Base-by-base conservation (phyloP, 2,113 vertebrate species). In the Gallinago undulata region DNA sequence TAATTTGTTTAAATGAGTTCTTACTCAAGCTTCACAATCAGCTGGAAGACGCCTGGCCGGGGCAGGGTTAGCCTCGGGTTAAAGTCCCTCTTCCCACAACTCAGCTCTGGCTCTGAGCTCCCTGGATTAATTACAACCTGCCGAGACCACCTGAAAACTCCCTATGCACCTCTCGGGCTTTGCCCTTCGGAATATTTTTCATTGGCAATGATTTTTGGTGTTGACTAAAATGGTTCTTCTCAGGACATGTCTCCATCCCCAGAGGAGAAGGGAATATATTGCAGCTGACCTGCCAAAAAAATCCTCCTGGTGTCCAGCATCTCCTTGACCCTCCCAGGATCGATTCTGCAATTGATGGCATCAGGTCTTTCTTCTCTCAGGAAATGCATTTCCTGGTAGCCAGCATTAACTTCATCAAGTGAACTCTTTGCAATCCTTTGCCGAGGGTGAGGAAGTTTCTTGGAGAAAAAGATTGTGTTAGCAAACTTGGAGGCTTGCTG, bases 401-500 rank as follows among this genome's bases (percentile, higher is more conserved):
- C 19, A 0, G 60, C 87, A 95, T 93, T 95, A 94, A 47, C 84
- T 94, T 78, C 83, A 91, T 85, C 92, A 95, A 96, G 66, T 66
- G 93, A 90, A 91, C 88, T 63, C 95, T 67, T 93, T 95, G 59
- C 70, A 57, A 75, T 96, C 92, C 90, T 63, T 70, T 59, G 82
- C 25, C 1, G 2, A 89, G 85, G 89, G 87, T 62, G 56, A 95
- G 82, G 91, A 94, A 91, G 86, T 92, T 92, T 91, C 70, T 64
- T 45, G 83, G 91, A 92, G 89, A 93, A 96, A 89, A 89, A 31
- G 82, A 12, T 10, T 30, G 41, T 94, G 88, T 95, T 93, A 95
- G 96, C 89, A 97, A 97, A 97, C 85, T 94, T 86, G 67, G 81
- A 96, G 80, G 45, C 67, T 89, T 82, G 93, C 90, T 94, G 90